A percentile compares a stretch with the other conserved stretches of the same genome.
These are phyloP conservation scores for Malurus alboscapulatus DNA, from an alignment of 2,113 vertebrate genomes.

Conservation along the genomic window DNA sequence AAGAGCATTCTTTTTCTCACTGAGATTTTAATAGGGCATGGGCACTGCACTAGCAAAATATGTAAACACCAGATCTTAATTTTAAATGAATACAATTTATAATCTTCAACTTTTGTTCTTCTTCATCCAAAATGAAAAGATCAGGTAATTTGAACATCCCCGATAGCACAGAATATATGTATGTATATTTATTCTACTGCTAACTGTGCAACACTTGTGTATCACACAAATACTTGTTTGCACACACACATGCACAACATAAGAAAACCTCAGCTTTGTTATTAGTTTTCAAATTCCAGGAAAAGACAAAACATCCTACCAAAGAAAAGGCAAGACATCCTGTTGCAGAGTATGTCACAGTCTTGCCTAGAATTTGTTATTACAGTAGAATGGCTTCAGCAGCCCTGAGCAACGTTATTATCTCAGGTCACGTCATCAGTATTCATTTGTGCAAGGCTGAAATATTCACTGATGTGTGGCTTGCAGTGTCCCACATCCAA, in stretches of 20 bases:
- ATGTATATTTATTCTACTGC: background rate
- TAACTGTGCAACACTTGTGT: background rate
- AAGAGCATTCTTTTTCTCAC: background rate
- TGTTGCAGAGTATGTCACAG: background rate
- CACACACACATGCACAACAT: background rate
- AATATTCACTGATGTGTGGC: background rate
- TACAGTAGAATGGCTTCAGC: background rate
- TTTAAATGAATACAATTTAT: background rate
- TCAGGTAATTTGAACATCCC: background rate
- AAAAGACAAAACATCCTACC: background rate
- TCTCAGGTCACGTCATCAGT: background rate
- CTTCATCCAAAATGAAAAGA: background rate
- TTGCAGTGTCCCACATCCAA: background rate
- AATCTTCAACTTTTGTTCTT: background rate
- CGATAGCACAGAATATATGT: background rate
- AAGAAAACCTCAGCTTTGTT: background rate
- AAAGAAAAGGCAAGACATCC: background rate
- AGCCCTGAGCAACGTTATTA: accelerated
- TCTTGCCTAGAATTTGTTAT: background rate
- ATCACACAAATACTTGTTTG: background rate
- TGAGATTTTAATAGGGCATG: background rate
- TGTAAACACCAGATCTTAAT: background rate
- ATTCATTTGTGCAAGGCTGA: background rate
- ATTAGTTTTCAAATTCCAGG: background rate
- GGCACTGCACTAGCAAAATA: background rate